Base-by-base conservation (phyloP, 2,888 invertebrate genomes). In the Axea sp. region DNA sequence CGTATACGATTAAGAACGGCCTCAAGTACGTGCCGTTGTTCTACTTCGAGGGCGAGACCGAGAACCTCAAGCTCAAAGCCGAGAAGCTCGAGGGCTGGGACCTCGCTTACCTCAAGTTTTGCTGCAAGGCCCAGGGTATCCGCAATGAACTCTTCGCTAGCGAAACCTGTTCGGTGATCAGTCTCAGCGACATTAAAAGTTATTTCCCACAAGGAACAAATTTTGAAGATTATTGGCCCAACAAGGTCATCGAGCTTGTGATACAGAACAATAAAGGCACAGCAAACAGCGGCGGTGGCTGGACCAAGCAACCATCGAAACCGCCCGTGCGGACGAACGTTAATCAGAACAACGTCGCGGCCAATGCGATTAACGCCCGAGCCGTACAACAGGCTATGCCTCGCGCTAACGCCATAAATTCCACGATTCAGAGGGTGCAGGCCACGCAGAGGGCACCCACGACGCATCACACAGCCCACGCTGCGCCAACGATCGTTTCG, bases 211-310 rank as follows among this genome's bases (percentile, higher is more conserved):
- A 94, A 4, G 95, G 95, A 14, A 96, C 96, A 0, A 92, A 93
- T 79, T 96, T 96, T 84, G 96, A 96, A 85, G 96, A 96, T 82
- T 96, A 96, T 87, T 96, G 96, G 96, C 96, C 96, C 0, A 94
- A 93, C 84, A 95, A 96, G 88, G 94, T 95, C 64, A 92, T 95
- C 75, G 95, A 95, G 82, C 94, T 95, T 85, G 89, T 95, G 11
- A 88, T 95, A 37, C 92, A 95, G 79, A 91, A 91, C 47, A 92
- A 92, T 28, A 92, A 93, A 83, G 92, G 92, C 64, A 87, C 87
- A 65, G 45, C 60, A 1, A 87, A 88, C 11, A 88, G 88, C 64
- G 89, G 90, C 74, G 93, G 93, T 0, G 93, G 94, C 78, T 94
- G 94, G 94, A 94, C 94, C 15, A 89, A 93, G 19, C 94, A 94